These are phyloP conservation scores for Aeoliscus strigatus DNA, from an alignment of 2,797 vertebrate genomes.

Conservation along the genomic window DNA sequence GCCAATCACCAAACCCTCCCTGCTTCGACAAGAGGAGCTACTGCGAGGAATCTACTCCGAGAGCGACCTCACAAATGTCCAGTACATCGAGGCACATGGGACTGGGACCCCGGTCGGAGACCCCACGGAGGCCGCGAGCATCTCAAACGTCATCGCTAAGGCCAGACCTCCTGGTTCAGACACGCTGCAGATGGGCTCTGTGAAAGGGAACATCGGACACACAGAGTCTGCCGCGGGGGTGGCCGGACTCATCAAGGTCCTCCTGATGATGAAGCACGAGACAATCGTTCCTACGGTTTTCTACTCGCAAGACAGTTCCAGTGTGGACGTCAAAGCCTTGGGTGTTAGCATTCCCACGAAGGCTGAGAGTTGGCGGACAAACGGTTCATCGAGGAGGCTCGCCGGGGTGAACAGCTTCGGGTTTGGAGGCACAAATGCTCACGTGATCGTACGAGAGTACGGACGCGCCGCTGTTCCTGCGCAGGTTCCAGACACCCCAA, in stretches of 20 bases:
- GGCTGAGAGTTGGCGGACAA: constrained; percentile 75
- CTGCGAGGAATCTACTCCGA: constrained; percentile 75
- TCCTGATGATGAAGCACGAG: constrained; percentile 85
- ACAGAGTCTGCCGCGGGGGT: constrained; percentile 87
- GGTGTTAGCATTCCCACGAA: constrained; percentile 71
- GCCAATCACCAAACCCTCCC: constrained; percentile 85
- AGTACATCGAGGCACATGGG: constrained; percentile 86
- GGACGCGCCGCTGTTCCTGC: constrained; percentile 38
- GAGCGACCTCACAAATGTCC: constrained; percentile 69
- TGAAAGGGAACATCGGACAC: constrained; percentile 89
- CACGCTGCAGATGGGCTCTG: constrained; percentile 77
- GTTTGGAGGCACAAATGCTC: constrained; percentile 88
- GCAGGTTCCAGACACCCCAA: constrained; percentile 39
- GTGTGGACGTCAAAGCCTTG: constrained; percentile 71
- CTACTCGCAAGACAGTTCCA: constrained; percentile 74
- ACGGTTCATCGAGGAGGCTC: constrained; percentile 59
- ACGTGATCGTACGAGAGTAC: constrained; percentile 76
- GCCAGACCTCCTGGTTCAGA: constrained; percentile 55
- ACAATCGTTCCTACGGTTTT: constrained; percentile 83
- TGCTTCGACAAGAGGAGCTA: constrained; percentile 79
- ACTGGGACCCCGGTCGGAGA: constrained; percentile 85
- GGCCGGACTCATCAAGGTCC: constrained; percentile 85
- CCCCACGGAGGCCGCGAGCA: constrained; percentile 74
- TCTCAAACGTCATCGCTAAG: constrained; percentile 76
- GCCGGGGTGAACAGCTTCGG: constrained; percentile 88